Conservation (phyloP, 2,888 invertebrate genomes). For the Synanthedon tipuliformis region DNA sequence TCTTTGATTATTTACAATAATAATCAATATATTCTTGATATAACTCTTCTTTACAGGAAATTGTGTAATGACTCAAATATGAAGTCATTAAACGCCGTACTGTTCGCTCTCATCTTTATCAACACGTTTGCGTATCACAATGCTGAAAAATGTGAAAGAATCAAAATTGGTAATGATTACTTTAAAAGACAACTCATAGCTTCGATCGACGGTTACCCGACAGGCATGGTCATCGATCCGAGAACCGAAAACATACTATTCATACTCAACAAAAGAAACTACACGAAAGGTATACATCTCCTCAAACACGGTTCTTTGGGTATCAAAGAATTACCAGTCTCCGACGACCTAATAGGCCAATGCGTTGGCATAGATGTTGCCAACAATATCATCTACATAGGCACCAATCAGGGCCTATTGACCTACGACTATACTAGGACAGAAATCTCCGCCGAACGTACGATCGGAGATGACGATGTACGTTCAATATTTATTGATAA, state of each 20-base stretch:
- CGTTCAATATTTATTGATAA: constrained; percentile 52
- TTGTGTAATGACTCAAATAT: constrained; percentile 33
- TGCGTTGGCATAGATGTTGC: constrained; percentile 42
- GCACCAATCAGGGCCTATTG: constrained; percentile 53
- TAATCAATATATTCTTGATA: too few relatives aligned
- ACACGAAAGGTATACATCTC: constrained; percentile 53
- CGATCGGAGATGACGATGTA: constrained; percentile 59
- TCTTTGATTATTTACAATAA: too few relatives aligned
- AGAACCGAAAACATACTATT: constrained; percentile 55
- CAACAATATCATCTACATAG: constrained; percentile 45
- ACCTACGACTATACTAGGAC: constrained; percentile 44
- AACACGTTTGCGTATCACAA: constrained; percentile 10
- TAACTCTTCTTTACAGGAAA: background rate
- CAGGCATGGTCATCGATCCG: constrained; percentile 48
- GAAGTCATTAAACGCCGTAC: constrained; percentile 14
- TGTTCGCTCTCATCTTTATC: constrained; percentile 15
- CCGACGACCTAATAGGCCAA: constrained; percentile 49
- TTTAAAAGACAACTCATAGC: constrained; percentile 55
- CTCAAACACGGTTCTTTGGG: constrained; percentile 52
- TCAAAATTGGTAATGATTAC: constrained; percentile 46
- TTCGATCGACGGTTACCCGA: constrained; percentile 52
- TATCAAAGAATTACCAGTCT: constrained; percentile 41
- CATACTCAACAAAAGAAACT: constrained; percentile 52
- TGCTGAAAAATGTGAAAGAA: constrained; percentile 46
- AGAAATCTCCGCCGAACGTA: constrained; percentile 48